Evolutionary conservation across 2,888 invertebrate genomes (phyloP).

Genomic region (Branchipolynoe longqiensis): DNA sequence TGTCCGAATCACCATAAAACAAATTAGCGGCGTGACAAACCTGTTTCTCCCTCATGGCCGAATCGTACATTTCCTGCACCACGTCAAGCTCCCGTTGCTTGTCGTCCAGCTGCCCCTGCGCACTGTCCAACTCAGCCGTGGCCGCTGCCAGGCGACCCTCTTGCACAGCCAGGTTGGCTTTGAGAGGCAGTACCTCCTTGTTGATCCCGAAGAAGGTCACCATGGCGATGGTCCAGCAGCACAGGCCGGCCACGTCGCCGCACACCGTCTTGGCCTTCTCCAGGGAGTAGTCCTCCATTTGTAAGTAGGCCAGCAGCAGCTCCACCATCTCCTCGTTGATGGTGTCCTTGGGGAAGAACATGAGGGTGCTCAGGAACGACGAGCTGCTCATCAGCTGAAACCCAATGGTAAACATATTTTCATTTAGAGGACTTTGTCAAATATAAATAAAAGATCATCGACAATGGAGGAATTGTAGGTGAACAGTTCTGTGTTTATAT

Average conservation of each 20-base stretch:
- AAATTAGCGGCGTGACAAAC: too few species aligned
- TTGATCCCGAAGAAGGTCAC: constrained; percentile 88
- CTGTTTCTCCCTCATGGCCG: constrained; percentile 73
- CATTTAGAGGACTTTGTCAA: too few species aligned
- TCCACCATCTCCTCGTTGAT: constrained; percentile 98
- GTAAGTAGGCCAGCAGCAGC: constrained; percentile 89
- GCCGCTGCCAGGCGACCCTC: constrained; percentile 81
- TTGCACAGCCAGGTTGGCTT: constrained; percentile 82
- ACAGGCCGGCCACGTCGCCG: constrained; percentile 80
- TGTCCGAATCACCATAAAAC: too few species aligned
- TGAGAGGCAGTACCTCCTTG: constrained; percentile 96
- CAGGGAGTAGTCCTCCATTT: constrained; percentile 98
- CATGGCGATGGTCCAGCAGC: constrained; percentile 81
- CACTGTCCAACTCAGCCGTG: constrained; percentile 69
- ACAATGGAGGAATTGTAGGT: too few species aligned
- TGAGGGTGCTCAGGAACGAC: constrained; percentile 85
- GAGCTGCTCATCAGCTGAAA: constrained; percentile 98
- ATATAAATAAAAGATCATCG: too few species aligned
- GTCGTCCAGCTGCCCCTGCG: constrained; percentile 72
- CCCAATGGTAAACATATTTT: too few species aligned
- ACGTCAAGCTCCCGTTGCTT: constrained; percentile 73
- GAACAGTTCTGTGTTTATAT: too few species aligned
- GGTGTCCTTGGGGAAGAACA: constrained; percentile 86
- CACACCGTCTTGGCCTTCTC: constrained; percentile 91
- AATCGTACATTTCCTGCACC: constrained; percentile 74